Conservation (phyloP, 2,113 vertebrate species). For the Poecilia latipinna region DNA sequence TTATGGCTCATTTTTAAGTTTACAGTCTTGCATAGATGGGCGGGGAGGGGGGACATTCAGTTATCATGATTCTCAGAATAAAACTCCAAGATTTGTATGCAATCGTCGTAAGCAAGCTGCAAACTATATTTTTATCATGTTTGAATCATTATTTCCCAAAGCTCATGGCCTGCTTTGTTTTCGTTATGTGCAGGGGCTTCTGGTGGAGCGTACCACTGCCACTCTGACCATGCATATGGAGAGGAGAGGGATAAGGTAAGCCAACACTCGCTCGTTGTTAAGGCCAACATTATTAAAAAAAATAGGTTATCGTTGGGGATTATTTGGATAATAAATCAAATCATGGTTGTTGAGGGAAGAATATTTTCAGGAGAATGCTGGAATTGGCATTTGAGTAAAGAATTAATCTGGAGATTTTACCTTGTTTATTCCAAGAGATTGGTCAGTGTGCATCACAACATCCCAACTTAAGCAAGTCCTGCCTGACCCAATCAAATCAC, state of each 20-base stretch:
- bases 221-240: slow-evolving; percentile 73
- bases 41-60: neutral
- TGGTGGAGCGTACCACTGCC: slow-evolving; percentile 77
- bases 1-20: neutral
- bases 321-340: neutral
- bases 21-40: neutral
- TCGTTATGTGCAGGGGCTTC: slow-evolving; percentile 70
- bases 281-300: too few relatives aligned
- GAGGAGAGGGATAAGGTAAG: slow-evolving; percentile 82
- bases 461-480: too few relatives aligned
- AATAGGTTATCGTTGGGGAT: neutral
- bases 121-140: neutral
- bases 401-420: neutral
- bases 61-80: neutral
- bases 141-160: neutral
- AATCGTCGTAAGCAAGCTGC: neutral
- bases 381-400: neutral
- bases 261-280: too few relatives aligned
- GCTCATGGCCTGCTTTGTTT: slow-evolving; percentile 12
- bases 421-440: neutral
- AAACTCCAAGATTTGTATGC: neutral
- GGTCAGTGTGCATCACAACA: neutral
- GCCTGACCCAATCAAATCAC: too few relatives aligned
- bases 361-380: neutral
- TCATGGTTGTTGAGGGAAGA: neutral